phyloP scores from a whole-genome alignment of 2,113 vertebrate genomes.

The Scophthalmus maximus region DNA sequence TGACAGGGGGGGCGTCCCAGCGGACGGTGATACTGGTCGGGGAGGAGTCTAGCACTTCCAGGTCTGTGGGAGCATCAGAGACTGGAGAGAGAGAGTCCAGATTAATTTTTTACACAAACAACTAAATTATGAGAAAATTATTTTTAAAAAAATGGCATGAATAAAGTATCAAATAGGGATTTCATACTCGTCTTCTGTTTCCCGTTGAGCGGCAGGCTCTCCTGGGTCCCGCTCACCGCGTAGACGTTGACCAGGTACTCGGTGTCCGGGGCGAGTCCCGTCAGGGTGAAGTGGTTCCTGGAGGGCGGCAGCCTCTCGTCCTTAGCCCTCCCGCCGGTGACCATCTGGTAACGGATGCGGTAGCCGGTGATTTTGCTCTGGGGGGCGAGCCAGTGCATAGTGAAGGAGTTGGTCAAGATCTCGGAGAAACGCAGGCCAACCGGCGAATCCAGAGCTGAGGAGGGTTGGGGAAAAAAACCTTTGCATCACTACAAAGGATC shows the following conservation, averaged over 20 bases:
- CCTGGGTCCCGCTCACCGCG: constrained; percentile 82
- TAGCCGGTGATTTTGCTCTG: constrained; percentile 89
- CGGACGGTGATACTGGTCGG: constrained; percentile 89
- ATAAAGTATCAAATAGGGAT: neutral
- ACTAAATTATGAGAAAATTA: neutral
- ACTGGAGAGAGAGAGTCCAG: constrained; percentile 81
- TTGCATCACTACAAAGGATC: neutral
- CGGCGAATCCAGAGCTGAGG: constrained; percentile 91
- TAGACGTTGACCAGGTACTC: constrained; percentile 91
- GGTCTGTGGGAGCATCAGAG: constrained; percentile 93
- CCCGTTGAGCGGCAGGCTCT: constrained; percentile 88
- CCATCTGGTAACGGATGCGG: constrained; percentile 87
- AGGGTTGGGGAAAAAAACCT: neutral
- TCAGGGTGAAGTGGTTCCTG: constrained; percentile 92
- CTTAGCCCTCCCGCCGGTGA: constrained; percentile 82
- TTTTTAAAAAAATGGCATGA: neutral
- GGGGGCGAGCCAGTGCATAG: constrained; percentile 92
- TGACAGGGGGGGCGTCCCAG: constrained; percentile 94
- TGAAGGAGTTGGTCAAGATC: constrained; percentile 91
- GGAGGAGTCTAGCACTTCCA: constrained; percentile 87
- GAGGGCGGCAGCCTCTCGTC: constrained; percentile 93
- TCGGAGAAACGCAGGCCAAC: constrained; percentile 92
- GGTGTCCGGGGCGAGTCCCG: constrained; percentile 88
- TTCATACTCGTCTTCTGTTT: constrained; percentile 91
- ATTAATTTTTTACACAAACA: no score